Percentiles rank a stretch among this genome's conserved stretches.
Conservation (phyloP, 2,797 vertebrate species). For the Anableps anableps region DNA sequence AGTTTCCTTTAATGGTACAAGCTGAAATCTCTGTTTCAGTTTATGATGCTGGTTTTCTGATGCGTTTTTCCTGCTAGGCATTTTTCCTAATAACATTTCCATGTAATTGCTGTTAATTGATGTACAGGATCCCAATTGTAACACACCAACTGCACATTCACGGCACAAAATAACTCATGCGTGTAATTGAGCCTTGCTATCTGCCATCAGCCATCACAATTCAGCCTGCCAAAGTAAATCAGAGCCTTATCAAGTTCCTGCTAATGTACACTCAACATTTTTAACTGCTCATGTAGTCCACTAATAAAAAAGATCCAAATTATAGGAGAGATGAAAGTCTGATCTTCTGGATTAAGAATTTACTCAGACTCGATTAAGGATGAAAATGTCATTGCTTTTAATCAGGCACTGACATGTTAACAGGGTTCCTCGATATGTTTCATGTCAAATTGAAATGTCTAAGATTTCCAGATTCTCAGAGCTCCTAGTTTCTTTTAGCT, state of each 20-base stretch:
- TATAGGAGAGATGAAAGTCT: not conserved
- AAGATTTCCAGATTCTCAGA: not conserved
- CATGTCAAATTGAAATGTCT: not conserved
- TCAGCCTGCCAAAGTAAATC: constrained; percentile 19
- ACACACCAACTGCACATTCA: not conserved
- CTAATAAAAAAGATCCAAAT: not conserved
- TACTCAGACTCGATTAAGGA: not conserved
- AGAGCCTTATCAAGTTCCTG: not conserved
- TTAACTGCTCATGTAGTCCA: not conserved
- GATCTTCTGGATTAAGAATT: not conserved
- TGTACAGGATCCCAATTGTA: not conserved
- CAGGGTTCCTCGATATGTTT: not conserved
- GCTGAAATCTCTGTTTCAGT: not conserved
- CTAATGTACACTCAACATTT: constrained; percentile 1
- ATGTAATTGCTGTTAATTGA: constrained; percentile 1
- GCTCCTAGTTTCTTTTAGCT: not conserved
- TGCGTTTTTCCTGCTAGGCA: not conserved
- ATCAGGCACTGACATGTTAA: not conserved
- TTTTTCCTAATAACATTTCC: not conserved
- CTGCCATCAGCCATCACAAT: not conserved
- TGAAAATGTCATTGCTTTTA: not conserved
- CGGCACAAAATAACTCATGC: constrained; percentile 1
- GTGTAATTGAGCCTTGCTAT: constrained; percentile 9
- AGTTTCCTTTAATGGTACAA: not conserved
- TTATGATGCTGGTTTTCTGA: not conserved